A percentile compares a stretch with the other conserved stretches of the same genome.
Evolutionary conservation across 2,113 vertebrate genomes (phyloP).

Genomic region (Hyla sarda): DNA sequence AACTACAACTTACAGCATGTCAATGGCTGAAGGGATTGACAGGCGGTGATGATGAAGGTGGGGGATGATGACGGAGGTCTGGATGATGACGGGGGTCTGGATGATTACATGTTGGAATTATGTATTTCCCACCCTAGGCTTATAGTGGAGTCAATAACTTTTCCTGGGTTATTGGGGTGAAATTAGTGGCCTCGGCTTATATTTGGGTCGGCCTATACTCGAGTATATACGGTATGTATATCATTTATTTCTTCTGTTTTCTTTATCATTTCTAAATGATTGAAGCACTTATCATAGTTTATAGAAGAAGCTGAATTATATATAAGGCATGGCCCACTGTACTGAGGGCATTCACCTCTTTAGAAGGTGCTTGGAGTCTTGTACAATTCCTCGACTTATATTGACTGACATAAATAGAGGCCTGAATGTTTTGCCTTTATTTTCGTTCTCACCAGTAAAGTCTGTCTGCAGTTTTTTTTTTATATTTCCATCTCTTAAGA

Average conservation of each 20-base stretch:
- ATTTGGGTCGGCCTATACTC: too few relatives aligned
- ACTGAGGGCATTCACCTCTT: neutral
- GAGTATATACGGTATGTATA: too few relatives aligned
- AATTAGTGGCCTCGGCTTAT: too few relatives aligned
- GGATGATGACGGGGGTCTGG: too few relatives aligned
- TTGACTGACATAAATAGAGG: slow-evolving; percentile 18
- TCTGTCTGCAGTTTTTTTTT: neutral
- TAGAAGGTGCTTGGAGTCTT: neutral
- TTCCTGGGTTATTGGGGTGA: too few relatives aligned
- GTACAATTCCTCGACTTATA: neutral
- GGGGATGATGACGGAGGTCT: too few relatives aligned
- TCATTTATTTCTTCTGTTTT: neutral
- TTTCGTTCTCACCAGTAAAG: neutral
- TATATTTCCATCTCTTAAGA: slow-evolving; percentile 6
- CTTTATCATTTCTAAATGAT: neutral
- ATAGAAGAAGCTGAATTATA: neutral
- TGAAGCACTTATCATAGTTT: neutral
- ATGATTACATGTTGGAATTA: too few relatives aligned
- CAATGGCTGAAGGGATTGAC: too few relatives aligned
- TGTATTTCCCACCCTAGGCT: too few relatives aligned
- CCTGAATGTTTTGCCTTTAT: neutral
- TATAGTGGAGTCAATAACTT: too few relatives aligned
- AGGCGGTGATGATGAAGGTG: too few relatives aligned
- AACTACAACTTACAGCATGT: too few relatives aligned
- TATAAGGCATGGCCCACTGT: neutral